A percentile compares a stretch with the other conserved stretches of the same genome.
phyloP scores from a whole-genome alignment of 2,888 invertebrate species.

The Drosophila tripunctata region DNA sequence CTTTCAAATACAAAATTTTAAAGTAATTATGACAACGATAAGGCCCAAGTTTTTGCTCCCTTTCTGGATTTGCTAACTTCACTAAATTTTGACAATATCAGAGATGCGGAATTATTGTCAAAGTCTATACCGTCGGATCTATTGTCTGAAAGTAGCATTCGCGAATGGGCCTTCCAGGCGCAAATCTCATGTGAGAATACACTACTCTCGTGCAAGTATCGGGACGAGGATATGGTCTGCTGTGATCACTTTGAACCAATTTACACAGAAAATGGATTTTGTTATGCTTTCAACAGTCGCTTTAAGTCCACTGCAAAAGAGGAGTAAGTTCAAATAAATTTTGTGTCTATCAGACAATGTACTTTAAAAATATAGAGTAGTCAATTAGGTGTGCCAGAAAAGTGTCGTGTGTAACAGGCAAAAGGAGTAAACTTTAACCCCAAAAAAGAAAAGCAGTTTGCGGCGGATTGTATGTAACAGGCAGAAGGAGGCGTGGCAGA shows the following conservation, averaged over 20 bases:
- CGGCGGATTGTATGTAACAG: too few species aligned
- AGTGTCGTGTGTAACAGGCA: too few species aligned
- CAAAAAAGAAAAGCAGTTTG: too few species aligned
- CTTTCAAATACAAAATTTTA: background rate
- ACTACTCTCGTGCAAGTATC: conserved; percentile 88
- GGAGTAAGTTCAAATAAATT: conserved; percentile 73
- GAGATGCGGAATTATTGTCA: conserved; percentile 65
- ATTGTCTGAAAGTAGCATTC: conserved; percentile 68
- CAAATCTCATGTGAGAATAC: conserved; percentile 86
- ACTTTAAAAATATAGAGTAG: too few species aligned
- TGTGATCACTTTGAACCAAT: conserved; percentile 88
- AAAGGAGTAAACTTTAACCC: too few species aligned
- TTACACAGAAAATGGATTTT: conserved; percentile 91
- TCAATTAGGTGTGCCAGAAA: too few species aligned
- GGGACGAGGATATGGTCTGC: conserved; percentile 88
- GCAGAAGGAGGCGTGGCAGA: too few species aligned
- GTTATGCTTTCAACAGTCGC: conserved; percentile 88
- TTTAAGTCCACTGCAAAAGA: conserved; percentile 77
- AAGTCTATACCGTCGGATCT: conserved; percentile 57
- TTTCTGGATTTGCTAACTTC: conserved; percentile 84
- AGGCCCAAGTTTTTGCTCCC: conserved; percentile 66
- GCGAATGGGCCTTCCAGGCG: conserved; percentile 78
- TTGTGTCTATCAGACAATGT: too few species aligned
- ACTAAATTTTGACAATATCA: conserved; percentile 83
- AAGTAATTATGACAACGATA: conserved; percentile 74